A percentile compares a stretch with the other conserved stretches of the same genome.
These are phyloP conservation scores for Apogon hyalosoma DNA, from an alignment of 2,797 vertebrate genomes.

Conservation along the genomic window DNA sequence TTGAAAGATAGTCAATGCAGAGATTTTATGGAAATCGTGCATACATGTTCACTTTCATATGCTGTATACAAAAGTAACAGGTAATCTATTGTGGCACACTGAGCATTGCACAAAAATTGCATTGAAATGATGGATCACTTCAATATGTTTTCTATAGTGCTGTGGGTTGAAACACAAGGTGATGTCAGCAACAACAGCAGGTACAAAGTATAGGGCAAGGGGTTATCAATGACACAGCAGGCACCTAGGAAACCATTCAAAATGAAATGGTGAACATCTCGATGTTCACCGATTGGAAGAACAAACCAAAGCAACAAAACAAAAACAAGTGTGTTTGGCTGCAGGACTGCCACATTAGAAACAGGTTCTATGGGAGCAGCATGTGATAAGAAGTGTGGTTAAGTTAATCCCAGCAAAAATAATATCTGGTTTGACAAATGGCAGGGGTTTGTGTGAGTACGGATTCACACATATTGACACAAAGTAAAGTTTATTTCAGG, in stretches of 20 bases:
- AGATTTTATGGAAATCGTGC: conserved; percentile 73
- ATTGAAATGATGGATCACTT: conserved; percentile 51
- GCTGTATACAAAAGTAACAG: conserved; percentile 15
- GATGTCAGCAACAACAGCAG: conserved; percentile 67
- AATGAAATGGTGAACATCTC: conserved; percentile 62
- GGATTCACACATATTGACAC: conserved; percentile 79
- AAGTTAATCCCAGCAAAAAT: conserved; percentile 60
- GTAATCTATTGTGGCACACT: conserved; percentile 30
- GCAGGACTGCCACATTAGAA: conserved; percentile 49
- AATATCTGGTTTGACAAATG: conserved; percentile 33
- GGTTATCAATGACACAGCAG: conserved; percentile 70
- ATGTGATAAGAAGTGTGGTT: conserved; percentile 56
- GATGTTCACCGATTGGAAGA: conserved; percentile 50
- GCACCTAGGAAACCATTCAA: conserved; percentile 71
- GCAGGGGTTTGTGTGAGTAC: conserved; percentile 73
- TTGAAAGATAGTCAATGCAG: conserved; percentile 60
- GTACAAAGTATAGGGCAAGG: conserved; percentile 64
- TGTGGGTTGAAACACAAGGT: conserved; percentile 68
- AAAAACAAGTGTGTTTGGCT: conserved; percentile 42
- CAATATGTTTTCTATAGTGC: conserved; percentile 45
- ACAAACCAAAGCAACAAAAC: conserved; percentile 36
- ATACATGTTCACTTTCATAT: conserved; percentile 44
- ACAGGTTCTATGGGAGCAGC: conserved; percentile 68
- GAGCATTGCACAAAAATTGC: conserved; percentile 34
- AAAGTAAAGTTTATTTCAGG: conserved; percentile 87